Evolutionary conservation across 2,797 vertebrate species (phyloP), one percentile per base, ranked within the genome.

Genomic region (Lutjanus campechanus): DNA sequence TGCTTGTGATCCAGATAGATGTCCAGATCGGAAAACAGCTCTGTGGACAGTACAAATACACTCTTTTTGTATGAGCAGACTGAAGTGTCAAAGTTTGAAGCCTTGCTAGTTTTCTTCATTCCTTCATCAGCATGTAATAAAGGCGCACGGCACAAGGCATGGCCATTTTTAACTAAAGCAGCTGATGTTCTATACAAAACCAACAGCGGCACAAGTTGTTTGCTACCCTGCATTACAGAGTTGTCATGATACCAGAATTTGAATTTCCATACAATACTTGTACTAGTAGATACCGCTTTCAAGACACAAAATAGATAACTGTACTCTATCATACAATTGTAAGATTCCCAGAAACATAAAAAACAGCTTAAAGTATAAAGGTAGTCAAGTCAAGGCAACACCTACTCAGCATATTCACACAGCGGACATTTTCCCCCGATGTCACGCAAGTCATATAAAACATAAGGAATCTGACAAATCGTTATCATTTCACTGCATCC

Each of bases 101-200:
- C 12, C 15, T 61, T 71, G 25, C 46, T 65, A 11, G 11, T 69
- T 51, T 49, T 36, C 54, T 63, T 43, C 44, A 29, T 22, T 36
- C 11, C 5, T n/a, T 7, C 8, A 3, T 62, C 3, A 53, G 54
- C 47, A 72, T 68, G 36, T 11, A 60, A 20, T 53, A 13, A 11
- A 68, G 3, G n/a, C 0, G 1, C 41, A 25, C 1, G 0, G 13
- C 47, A 53, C 40, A 41, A 16, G 19, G 15, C 25, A 1, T 49
- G 12, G 17, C 50, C 36, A 29, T 44, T n/a, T 50, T 9, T 61
- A 36, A 74, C 2, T n/a, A 69, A 22, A 50, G 46, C 54, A 44
- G 44, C 41, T 67, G 47, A 53, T 65, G 36, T 59, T 50, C 20
- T 58, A 22, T 9, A 71, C 29, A 25, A 54, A 55, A 62, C 16